phyloP scores from a whole-genome alignment of 2,888 invertebrate genomes.

The Nebria brevicollis region DNA sequence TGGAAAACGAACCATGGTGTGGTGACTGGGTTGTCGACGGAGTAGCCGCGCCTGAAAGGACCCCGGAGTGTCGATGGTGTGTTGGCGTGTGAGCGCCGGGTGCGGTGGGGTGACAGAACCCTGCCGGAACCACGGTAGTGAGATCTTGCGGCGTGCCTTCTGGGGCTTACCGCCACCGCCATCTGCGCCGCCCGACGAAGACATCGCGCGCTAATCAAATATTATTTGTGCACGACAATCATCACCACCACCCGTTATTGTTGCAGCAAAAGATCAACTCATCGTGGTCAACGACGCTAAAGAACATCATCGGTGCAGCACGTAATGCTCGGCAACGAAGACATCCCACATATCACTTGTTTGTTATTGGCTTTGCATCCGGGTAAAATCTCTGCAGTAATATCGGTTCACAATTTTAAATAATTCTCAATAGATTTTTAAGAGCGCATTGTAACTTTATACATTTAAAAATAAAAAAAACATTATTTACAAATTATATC shows the following conservation, averaged over 20 bases:
- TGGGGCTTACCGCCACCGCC: constrained; percentile 65
- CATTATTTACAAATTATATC: too few relatives aligned
- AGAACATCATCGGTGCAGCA: constrained; percentile 37
- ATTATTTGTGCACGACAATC: constrained; percentile 26
- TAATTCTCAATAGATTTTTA: too few relatives aligned
- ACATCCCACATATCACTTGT: constrained; percentile 13
- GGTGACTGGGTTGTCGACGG: constrained; percentile 73
- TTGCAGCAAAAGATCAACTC: constrained; percentile 63
- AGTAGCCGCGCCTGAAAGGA: constrained; percentile 82
- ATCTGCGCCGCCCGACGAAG: constrained; percentile 54
- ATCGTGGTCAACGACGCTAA: not conserved
- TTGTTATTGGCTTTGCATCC: too few relatives aligned
- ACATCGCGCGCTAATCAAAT: constrained; percentile 47
- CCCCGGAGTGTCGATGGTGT: constrained; percentile 90
- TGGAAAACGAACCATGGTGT: constrained; percentile 58
- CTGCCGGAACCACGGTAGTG: constrained; percentile 90
- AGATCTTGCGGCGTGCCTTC: constrained; percentile 85
- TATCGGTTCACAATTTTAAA: too few relatives aligned
- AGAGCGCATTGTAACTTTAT: too few relatives aligned
- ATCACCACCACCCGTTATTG: constrained; percentile 61
- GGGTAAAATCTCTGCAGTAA: too few relatives aligned
- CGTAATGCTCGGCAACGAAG: constrained; percentile 18
- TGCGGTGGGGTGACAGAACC: constrained; percentile 79
- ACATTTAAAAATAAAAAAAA: too few relatives aligned
- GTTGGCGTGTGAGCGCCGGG: constrained; percentile 82